Percentiles rank a stretch among this genome's conserved stretches.
Conservation (phyloP, 1,140 invertebrate species). For the Planococcus citri region DNA sequence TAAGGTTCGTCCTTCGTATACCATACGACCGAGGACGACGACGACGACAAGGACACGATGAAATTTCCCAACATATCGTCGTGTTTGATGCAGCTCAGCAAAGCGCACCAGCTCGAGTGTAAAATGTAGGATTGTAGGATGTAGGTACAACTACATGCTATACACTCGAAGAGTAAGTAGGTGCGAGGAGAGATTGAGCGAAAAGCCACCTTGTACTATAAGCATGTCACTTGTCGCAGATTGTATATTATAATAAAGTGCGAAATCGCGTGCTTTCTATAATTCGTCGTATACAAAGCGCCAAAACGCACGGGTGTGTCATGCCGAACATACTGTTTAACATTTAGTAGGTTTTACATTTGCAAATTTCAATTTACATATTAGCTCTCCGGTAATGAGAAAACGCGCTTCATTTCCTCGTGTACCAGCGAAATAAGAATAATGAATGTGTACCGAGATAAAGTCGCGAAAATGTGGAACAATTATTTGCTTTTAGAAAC, state of each 20-base stretch:
- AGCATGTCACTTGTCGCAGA: constrained; percentile 1
- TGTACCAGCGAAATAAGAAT: background rate
- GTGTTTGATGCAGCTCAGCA: too few relatives aligned
- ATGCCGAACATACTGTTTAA: background rate
- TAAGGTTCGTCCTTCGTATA: too few relatives aligned
- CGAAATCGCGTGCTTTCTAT: background rate
- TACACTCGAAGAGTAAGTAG: too few relatives aligned
- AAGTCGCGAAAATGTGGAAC: background rate
- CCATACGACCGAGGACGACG: too few relatives aligned
- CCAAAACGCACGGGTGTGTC: background rate
- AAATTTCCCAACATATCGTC: too few relatives aligned
- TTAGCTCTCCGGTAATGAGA: background rate
- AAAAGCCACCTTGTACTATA: background rate
- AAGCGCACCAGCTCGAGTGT: too few relatives aligned
- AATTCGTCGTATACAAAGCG: background rate
- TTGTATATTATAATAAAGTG: background rate
- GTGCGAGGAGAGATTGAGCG: background rate
- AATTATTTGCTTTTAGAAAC: constrained; percentile 4
- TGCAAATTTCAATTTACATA: constrained; percentile 4
- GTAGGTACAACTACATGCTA: too few relatives aligned
- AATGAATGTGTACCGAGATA: background rate
- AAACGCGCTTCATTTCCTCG: background rate
- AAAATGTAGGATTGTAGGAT: too few relatives aligned
- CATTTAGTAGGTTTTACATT: background rate
- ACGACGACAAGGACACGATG: too few relatives aligned